phyloP scores from a whole-genome alignment of 1,140 invertebrate species.

The Heliothis subflexa region DNA sequence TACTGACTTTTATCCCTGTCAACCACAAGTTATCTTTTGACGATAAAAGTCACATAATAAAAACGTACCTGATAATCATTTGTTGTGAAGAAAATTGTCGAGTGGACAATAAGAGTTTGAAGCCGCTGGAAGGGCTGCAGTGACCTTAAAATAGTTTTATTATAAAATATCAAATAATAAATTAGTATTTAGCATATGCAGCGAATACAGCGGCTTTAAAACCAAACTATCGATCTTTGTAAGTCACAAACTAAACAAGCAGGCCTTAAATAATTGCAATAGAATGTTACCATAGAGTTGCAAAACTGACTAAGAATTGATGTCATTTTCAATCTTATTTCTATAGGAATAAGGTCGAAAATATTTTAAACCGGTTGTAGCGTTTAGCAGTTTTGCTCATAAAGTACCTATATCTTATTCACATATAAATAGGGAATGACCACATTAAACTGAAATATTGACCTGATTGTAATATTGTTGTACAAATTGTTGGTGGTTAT shows the following conservation, averaged over 20 bases:
- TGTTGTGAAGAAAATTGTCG: conserved; percentile 34
- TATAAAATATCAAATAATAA: conserved; percentile 22
- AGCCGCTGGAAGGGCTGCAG: conserved; percentile 29
- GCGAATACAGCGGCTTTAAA: conserved; percentile 35
- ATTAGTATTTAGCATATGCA: not conserved
- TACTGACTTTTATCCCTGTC: conserved; percentile 32
- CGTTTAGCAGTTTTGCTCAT: conserved; percentile 31
- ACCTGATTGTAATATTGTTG: conserved; percentile 35
- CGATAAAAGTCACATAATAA: conserved; percentile 24
- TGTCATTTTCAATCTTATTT: conserved; percentile 41
- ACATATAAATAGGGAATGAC: conserved; percentile 31
- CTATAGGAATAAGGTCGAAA: conserved; percentile 22
- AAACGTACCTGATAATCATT: conserved; percentile 35
- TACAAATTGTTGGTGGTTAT: conserved; percentile 40
- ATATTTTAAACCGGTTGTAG: conserved; percentile 6
- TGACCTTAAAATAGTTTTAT: conserved; percentile 12
- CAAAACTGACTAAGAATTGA: conserved; percentile 31
- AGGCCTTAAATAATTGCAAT: conserved; percentile 42
- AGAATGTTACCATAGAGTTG: conserved; percentile 40
- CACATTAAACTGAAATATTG: conserved; percentile 32
- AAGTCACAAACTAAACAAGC: conserved; percentile 42
- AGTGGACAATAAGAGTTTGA: conserved; percentile 27
- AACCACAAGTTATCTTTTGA: conserved; percentile 16
- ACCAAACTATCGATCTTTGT: conserved; percentile 6
- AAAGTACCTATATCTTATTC: conserved; percentile 37